These are phyloP conservation scores for Podarcis siculus DNA, from an alignment of 2,797 vertebrate species.

Conservation along the genomic window DNA sequence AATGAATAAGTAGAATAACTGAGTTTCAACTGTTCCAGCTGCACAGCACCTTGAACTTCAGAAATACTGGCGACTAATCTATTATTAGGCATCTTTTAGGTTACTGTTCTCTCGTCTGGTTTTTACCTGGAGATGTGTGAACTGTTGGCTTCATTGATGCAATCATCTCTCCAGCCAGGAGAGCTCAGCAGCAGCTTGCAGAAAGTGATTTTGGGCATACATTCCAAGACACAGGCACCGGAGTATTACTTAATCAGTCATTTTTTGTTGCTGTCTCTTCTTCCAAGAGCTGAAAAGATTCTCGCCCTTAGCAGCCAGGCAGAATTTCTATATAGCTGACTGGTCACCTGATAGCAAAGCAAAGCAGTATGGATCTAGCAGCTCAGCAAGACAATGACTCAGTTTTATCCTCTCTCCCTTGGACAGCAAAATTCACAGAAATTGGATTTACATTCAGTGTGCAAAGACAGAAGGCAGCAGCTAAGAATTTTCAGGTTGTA, in stretches of 20 bases:
- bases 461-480: neutral
- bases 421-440: neutral
- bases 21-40: constrained; percentile 36
- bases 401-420: constrained; percentile 21
- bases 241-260: neutral
- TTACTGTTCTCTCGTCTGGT: constrained; percentile 39
- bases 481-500: neutral
- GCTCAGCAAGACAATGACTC: constrained; percentile 22
- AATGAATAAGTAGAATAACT: constrained; percentile 38
- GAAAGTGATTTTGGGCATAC: constrained; percentile 24
- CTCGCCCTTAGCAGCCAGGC: constrained; percentile 14
- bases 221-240: constrained; percentile 42
- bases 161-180: constrained; percentile 39
- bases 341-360: constrained; percentile 22
- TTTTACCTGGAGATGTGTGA: constrained; percentile 31
- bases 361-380: constrained; percentile 23
- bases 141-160: constrained; percentile 31
- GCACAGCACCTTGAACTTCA: constrained; percentile 40
- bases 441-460: neutral
- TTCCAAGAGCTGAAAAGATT: constrained; percentile 31
- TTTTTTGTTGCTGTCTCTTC: neutral
- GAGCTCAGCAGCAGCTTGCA: constrained; percentile 34
- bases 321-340: constrained; percentile 38
- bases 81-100: constrained; percentile 26
- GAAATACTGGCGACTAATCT: constrained; percentile 33